These are phyloP conservation scores for Caenorhabditis japonica DNA, from an alignment of 2,888 invertebrate genomes.

Conservation along the genomic window DNA sequence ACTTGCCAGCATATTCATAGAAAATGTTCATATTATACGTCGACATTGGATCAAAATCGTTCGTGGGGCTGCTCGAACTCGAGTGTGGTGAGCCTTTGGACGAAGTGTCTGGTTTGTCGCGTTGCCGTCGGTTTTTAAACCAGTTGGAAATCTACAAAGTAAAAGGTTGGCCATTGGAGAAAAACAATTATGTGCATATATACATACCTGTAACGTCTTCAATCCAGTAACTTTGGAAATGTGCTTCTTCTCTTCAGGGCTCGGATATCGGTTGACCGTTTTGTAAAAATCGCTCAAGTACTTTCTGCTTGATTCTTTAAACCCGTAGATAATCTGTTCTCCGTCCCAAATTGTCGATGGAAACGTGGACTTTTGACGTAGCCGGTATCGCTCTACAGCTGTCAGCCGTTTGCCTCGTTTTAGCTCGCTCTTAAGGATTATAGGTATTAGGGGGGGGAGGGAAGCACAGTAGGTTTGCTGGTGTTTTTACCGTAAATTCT, in stretches of 20 bases:
- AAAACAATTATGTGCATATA: neutral
- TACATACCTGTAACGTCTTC: slow-evolving; percentile 85
- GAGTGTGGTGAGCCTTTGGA: slow-evolving; percentile 24
- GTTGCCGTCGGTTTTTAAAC: slow-evolving; percentile 96
- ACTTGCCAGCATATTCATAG: no score
- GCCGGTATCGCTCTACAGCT: slow-evolving; percentile 94
- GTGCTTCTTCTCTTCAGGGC: slow-evolving; percentile 87
- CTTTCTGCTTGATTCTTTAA: slow-evolving; percentile 84
- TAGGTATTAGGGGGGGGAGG: no score
- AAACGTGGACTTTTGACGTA: slow-evolving; percentile 89
- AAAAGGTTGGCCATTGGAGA: neutral
- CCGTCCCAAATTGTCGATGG: slow-evolving; percentile 99
- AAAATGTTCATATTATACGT: no score
- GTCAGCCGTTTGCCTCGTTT: slow-evolving; percentile 84
- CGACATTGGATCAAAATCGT: no score
- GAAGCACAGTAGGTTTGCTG: no score
- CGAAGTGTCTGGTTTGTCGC: slow-evolving; percentile 81
- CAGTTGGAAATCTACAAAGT: slow-evolving; percentile 85
- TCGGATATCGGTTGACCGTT: slow-evolving; percentile 91
- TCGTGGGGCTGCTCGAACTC: neutral
- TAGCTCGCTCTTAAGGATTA: slow-evolving; percentile 58
- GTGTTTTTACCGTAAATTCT: no score
- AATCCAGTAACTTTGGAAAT: slow-evolving; percentile 94
- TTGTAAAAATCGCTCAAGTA: slow-evolving; percentile 74
- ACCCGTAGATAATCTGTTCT: slow-evolving; percentile 97